Percentiles rank a stretch among this genome's conserved stretches.
Conservation (phyloP, 2,888 invertebrate species). For the Drosophila hamatofila region DNA sequence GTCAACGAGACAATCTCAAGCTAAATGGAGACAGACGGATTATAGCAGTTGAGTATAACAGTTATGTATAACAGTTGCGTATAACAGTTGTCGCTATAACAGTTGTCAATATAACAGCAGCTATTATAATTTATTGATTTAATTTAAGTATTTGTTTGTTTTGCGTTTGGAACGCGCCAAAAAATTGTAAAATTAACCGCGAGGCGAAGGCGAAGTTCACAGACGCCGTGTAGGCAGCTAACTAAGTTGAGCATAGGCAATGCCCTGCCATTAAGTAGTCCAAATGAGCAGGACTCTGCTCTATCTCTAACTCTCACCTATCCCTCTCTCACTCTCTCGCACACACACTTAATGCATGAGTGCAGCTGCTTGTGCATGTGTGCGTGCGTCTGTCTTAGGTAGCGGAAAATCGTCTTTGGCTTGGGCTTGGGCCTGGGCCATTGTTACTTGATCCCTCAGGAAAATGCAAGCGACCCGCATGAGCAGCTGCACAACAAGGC, state of each 20-base stretch:
- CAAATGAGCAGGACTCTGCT: conserved; percentile 26
- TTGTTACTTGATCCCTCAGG: conserved; percentile 61
- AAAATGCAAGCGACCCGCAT: conserved; percentile 59
- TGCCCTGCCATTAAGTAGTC: conserved; percentile 72
- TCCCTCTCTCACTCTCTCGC: neutral
- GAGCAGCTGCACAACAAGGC: conserved; percentile 48
- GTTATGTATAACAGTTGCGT: neutral
- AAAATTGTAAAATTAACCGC: neutral
- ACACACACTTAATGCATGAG: neutral
- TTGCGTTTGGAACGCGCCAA: conserved; percentile 70
- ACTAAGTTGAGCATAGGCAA: conserved; percentile 64
- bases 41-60: neutral
- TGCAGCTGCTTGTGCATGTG: conserved; percentile 22
- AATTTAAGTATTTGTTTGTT: neutral
- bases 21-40: conserved; percentile 32
- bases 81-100: neutral
- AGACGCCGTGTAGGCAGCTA: conserved; percentile 62
- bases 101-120: neutral
- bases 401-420: conserved; percentile 43
- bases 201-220: conserved; percentile 53
- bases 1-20: conserved; percentile 64
- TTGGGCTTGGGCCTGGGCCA: conserved; percentile 33
- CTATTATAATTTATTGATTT: neutral
- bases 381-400: conserved; percentile 47
- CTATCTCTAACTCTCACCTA: neutral